phyloP scores from a whole-genome alignment of 2,888 invertebrate genomes.

The Cheilosia variabilis region DNA sequence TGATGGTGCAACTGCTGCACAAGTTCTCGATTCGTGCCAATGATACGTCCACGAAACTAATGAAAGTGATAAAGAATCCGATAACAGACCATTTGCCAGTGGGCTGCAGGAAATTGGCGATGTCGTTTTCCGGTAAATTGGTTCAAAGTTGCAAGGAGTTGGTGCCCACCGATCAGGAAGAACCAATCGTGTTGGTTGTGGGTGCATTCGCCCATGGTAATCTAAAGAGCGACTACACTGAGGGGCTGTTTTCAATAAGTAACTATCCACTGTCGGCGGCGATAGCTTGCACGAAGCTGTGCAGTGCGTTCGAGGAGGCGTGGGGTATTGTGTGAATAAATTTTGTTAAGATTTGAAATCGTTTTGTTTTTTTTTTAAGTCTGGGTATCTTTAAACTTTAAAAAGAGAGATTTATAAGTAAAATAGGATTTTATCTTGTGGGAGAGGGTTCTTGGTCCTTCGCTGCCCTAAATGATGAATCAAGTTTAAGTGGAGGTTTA shows the following conservation, averaged over 20 bases:
- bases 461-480: no score
- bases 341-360: no score
- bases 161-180: conserved; percentile 90
- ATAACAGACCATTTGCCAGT: conserved; percentile 96
- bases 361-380: neutral
- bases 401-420: no score
- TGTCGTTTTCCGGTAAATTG: conserved; percentile 94
- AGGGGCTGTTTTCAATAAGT: conserved; percentile 95
- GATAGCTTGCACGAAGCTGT: conserved; percentile 96
- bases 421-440: no score
- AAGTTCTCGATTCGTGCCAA: conserved; percentile 96
- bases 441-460: no score
- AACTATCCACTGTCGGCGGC: conserved; percentile 99
- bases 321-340: conserved; percentile 88
- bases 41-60: conserved; percentile 93
- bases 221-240: conserved; percentile 94
- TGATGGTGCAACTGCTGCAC: conserved; percentile 98
- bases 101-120: conserved; percentile 94
- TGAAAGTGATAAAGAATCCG: conserved; percentile 99
- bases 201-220: conserved; percentile 99
- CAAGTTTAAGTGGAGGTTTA: no score
- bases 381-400: no score
- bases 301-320: conserved; percentile 96
- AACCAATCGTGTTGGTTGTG: conserved; percentile 94
- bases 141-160: conserved; percentile 89